Base-by-base conservation (phyloP, 2,113 vertebrate genomes). In the Trichomycterus rosablanca region DNA sequence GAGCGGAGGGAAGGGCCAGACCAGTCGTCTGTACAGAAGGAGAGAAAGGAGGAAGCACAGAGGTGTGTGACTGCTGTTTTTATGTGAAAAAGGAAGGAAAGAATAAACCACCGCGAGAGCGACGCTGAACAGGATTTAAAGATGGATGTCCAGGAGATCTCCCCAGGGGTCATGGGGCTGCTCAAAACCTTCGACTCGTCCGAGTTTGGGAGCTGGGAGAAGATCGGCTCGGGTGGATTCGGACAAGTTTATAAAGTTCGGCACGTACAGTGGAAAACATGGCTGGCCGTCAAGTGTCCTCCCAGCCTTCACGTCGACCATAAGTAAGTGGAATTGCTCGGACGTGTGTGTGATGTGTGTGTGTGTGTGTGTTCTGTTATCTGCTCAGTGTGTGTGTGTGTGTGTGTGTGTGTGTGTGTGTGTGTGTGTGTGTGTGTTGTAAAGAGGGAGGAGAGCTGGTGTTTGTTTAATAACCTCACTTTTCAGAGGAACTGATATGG, bases 191-290 rank as follows among this genome's bases (percentile, higher is more conserved):
- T 98, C 78, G 91, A 92, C 44, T 88, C 89, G 45, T 71, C 75
- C 49, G 92, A 97, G 81, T 95, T 98, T 80, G 78, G 80, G 46
- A 88, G 84, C 71, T 97, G 95, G 95, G 94, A 97, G 80, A 97
- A 97, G 67, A 93, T 97, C 23, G 95, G 95, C 66, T 97, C 94
- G 1, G 95, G 94, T 5, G 95, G 95, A 42, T 96, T 97, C 79
- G 94, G 95, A 71, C 94, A 98, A 83, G 95, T 97, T 71, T 98
- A 97, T 74, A 97, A 97, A 80, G 93, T 96, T 64, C 91, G 94
- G 58, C 95, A 98, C 24, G 81, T 93, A 44, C 89, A 94, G 84
- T 98, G 95, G 95, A 96, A 97, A 86, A 97, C 95, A 5, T 95
- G 92, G 88, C 90, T 97, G 76, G 95, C 95, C 66, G 92, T 98